Base-by-base conservation (phyloP, 2,797 vertebrate genomes). In the Triplophysa yarkandensis region DNA sequence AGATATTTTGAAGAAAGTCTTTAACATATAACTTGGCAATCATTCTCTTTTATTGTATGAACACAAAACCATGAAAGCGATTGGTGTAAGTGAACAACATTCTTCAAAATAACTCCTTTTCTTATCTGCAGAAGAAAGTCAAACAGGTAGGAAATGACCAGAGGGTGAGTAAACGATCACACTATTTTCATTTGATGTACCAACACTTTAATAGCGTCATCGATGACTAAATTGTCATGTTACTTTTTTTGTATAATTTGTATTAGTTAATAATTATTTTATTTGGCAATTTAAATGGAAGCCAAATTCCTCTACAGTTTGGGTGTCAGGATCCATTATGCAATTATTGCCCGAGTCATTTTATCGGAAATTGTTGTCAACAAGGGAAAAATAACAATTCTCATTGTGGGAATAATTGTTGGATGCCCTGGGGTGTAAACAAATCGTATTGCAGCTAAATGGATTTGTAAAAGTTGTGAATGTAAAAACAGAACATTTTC, bases 381-480 rank as follows among this genome's bases (percentile, higher is more conserved):
- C 28, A 71, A 61, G 36, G 60, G 71, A 54, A 64, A 71, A 48
- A 78, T 67, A 61, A 39, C 71, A 48, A 62, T 43, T 28, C 44
- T 46, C 30, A 75, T 76, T 78, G 27, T 64, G 54, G 69, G 63
- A 46, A 75, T 63, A 75, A 63, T 54, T 28, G 50, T 62, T 72
- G 58, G 70, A 68, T 61, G 9, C 68, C 78, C 68, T 62, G 23
- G 52, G 77, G 75, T 46, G 17, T 65, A 76, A 82, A 80, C 68
- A 77, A 50, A 66, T 55, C 43, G 63, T 41, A 68, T 77, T 71
- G n/a, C 6, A 14, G 32, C 27, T 36, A 78, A 78, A 55, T 74
- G 39, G 23, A 68, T 66, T 66, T 68, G 32, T 32, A 46, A 28
- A 32, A 50, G 21, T 57, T 48, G 41, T 44, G 48, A 58, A 54